A percentile compares a stretch with the other conserved stretches of the same genome.
Conservation (phyloP, 1,140 invertebrate species). For the Hyphantria cunea region DNA sequence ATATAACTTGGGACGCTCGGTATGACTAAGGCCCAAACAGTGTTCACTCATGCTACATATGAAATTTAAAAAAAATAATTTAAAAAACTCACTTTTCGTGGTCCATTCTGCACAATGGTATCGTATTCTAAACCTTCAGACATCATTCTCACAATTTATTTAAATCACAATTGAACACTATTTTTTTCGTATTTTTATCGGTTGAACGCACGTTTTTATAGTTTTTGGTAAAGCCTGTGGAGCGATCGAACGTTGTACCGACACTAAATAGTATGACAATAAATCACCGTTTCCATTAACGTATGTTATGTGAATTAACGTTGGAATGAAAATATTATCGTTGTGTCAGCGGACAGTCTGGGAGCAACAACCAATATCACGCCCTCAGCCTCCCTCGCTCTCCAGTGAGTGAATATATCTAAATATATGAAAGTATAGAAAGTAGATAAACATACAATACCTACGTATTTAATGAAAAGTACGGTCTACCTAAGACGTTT, state of each 20-base stretch:
- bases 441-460: slow-evolving; percentile 43
- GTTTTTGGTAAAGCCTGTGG: slow-evolving; percentile 30
- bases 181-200: slow-evolving; percentile 41
- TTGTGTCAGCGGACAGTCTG: slow-evolving; percentile 57
- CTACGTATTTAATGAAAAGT: slow-evolving; percentile 48
- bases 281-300: slow-evolving; percentile 67
- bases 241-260: slow-evolving; percentile 35
- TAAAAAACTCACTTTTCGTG: slow-evolving; percentile 79
- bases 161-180: slow-evolving; percentile 45
- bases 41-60: slow-evolving; percentile 23
- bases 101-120: slow-evolving; percentile 81
- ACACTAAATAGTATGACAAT: slow-evolving; percentile 45
- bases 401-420: slow-evolving; percentile 55
- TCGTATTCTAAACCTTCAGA: slow-evolving; percentile 82
- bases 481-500: slow-evolving; percentile 49
- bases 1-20: slow-evolving; percentile 33
- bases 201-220: slow-evolving; percentile 38
- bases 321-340: slow-evolving; percentile 49
- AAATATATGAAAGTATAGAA: slow-evolving; percentile 50
- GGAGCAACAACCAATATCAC: slow-evolving; percentile 61
- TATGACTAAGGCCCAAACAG: slow-evolving; percentile 38
- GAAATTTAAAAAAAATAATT: slow-evolving; percentile 27
- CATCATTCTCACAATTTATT: slow-evolving; percentile 67
- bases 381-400: slow-evolving; percentile 71
- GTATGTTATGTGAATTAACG: slow-evolving; percentile 53